phyloP scores from a whole-genome alignment of 2,797 vertebrate genomes.

The Picus viridis region DNA sequence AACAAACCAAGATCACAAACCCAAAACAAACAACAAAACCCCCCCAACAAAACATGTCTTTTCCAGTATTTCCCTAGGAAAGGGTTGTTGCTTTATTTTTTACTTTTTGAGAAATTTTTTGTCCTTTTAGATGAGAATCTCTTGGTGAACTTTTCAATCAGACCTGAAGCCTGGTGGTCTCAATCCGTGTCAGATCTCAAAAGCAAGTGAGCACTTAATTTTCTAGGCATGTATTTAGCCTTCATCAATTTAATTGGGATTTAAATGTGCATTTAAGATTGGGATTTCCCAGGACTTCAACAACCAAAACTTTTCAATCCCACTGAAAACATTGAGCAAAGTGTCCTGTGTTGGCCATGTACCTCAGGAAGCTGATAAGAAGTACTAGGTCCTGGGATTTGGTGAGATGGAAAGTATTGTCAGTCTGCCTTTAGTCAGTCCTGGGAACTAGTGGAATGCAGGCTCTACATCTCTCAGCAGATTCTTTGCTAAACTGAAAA shows the following conservation, averaged over 20 bases:
- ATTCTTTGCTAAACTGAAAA: background rate
- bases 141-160: background rate
- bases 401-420: background rate
- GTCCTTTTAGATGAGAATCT: background rate
- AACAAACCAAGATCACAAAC: no score
- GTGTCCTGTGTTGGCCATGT: accelerated
- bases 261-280: background rate
- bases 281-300: background rate
- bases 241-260: background rate
- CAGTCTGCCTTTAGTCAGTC: background rate
- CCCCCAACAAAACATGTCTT: background rate
- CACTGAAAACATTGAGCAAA: background rate
- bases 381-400: background rate
- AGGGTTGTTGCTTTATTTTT: background rate
- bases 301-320: background rate
- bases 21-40: no score
- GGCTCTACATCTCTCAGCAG: background rate
- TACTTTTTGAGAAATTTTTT: background rate
- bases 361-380: background rate
- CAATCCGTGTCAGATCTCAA: background rate
- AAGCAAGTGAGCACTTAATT: background rate
- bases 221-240: background rate
- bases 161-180: background rate
- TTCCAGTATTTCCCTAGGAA: background rate
- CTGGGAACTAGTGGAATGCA: background rate